Percentiles rank a stretch among this genome's conserved stretches.
These are phyloP conservation scores for Danaus plexippus DNA, from an alignment of 1,140 invertebrate species.

Conservation along the genomic window DNA sequence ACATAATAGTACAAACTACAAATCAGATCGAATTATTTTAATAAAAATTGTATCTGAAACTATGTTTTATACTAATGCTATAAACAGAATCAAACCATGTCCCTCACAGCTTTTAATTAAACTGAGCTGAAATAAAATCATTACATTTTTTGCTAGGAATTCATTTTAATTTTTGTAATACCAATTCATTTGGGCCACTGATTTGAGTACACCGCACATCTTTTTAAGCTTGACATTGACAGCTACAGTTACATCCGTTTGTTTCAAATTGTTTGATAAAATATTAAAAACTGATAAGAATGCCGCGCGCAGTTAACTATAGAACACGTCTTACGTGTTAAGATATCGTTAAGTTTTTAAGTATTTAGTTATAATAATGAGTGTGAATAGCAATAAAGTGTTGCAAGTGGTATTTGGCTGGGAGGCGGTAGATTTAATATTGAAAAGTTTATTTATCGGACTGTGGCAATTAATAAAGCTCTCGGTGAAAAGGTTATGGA, in stretches of 20 bases:
- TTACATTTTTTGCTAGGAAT: no score
- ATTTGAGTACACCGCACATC: no score
- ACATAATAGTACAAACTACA: no score
- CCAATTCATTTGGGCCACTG: no score
- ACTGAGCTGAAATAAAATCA: no score
- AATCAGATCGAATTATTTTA: no score
- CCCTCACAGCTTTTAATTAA: no score
- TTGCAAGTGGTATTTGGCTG: slow-evolving; percentile 50
- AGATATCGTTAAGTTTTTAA: not conserved
- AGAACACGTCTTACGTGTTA: not conserved
- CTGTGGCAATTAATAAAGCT: slow-evolving; percentile 55
- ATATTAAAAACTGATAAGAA: slow-evolving; percentile 21
- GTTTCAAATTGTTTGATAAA: slow-evolving; percentile 18
- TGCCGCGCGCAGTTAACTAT: slow-evolving; percentile 10
- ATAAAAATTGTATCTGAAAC: no score
- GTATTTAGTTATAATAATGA: slow-evolving; percentile 27
- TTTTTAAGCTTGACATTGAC: slow-evolving; percentile 3
- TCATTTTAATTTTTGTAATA: no score
- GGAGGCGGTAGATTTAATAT: slow-evolving; percentile 45
- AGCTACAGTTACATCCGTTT: slow-evolving; percentile 17
- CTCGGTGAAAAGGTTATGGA: slow-evolving; percentile 51
- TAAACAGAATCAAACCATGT: no score
- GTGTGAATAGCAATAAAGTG: slow-evolving; percentile 39
- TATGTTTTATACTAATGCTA: no score
- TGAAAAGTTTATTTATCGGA: slow-evolving; percentile 47